These are phyloP conservation scores for Coranthus polyacanthus DNA, from an alignment of 2,797 vertebrate genomes.

Conservation along the genomic window DNA sequence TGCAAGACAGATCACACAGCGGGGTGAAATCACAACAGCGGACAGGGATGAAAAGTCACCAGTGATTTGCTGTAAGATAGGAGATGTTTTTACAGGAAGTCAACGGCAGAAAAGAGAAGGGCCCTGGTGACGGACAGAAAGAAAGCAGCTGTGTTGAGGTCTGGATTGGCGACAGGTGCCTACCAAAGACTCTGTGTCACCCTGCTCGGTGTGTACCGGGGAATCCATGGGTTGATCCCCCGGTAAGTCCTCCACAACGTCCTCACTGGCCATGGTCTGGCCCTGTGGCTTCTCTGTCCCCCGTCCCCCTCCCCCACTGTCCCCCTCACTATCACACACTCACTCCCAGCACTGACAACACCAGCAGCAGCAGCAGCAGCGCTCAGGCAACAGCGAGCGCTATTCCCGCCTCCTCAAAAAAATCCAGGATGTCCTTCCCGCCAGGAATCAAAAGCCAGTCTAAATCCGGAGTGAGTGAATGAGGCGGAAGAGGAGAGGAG, in stretches of 20 bases:
- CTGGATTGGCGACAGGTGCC: slow-evolving; percentile 37
- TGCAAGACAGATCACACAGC: slow-evolving; percentile 19
- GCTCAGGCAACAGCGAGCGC: slow-evolving; percentile 42
- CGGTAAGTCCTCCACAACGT: slow-evolving; percentile 55
- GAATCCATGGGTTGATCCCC: slow-evolving; percentile 51
- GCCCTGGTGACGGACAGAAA: slow-evolving; percentile 1
- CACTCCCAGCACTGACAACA: slow-evolving; percentile 24
- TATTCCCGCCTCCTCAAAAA: slow-evolving; percentile 56
- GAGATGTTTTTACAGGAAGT: slow-evolving; percentile 69
- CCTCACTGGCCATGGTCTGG: slow-evolving; percentile 76
- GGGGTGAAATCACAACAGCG: slow-evolving; percentile 27
- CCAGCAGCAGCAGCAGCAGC: slow-evolving; percentile 37
- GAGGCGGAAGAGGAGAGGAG: slow-evolving; percentile 52
- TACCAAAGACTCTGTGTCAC: slow-evolving; percentile 73
- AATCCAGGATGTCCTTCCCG: slow-evolving; percentile 74
- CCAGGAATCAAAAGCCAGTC: slow-evolving; percentile 66
- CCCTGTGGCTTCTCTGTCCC: slow-evolving; percentile 34
- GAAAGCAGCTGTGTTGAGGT: slow-evolving; percentile 27
- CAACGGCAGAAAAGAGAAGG: slow-evolving; percentile 61
- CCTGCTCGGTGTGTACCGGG: slow-evolving; percentile 29
- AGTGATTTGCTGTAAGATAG: slow-evolving; percentile 33
- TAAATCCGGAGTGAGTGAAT: slow-evolving; percentile 63
- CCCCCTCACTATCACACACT: slow-evolving; percentile 17
- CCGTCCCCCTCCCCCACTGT: slow-evolving; percentile 9
- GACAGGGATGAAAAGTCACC: slow-evolving; percentile 29